Percentiles rank a stretch among this genome's conserved stretches.
These are phyloP conservation scores for Meda fulgida DNA, from an alignment of 2,797 vertebrate species.

Conservation along the genomic window DNA sequence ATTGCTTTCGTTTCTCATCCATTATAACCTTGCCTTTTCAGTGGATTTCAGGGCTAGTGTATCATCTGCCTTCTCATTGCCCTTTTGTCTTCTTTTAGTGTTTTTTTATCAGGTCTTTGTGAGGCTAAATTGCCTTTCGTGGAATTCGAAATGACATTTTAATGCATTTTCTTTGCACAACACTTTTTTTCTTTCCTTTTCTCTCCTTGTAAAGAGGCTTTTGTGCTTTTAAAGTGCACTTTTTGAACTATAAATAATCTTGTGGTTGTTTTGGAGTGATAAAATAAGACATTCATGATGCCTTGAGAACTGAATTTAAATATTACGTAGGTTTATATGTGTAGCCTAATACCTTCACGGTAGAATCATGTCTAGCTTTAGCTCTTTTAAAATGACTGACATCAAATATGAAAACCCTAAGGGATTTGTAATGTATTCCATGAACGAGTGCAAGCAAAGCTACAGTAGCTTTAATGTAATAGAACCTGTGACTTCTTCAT, in stretches of 20 bases:
- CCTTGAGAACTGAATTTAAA: not conserved
- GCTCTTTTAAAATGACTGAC: not conserved
- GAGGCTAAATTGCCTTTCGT: constrained; percentile 40
- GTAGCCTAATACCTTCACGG: not conserved
- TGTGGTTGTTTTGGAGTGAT: constrained; percentile 21
- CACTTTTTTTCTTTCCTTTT: not conserved
- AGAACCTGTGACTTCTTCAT: not conserved
- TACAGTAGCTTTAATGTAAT: not conserved
- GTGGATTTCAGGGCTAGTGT: constrained; percentile 8
- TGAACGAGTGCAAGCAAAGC: not conserved
- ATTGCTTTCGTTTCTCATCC: constrained; percentile 37
- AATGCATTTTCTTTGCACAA: constrained; percentile 32
- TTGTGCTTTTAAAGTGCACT: constrained; percentile 33
- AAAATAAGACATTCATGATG: constrained; percentile 18
- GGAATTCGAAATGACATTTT: constrained; percentile 44
- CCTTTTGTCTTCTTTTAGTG: constrained; percentile 33
- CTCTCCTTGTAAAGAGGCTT: constrained; percentile 8
- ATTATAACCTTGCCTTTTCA: constrained; percentile 44
- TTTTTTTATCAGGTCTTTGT: constrained; percentile 20
- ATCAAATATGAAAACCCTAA: not conserved
- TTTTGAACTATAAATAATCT: constrained; percentile 24
- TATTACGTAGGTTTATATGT: not conserved
- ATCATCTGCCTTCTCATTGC: constrained; percentile 23
- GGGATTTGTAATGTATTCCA: not conserved
- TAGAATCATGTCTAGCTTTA: not conserved